These are phyloP conservation scores for Synergus itoensis DNA, from an alignment of 2,888 invertebrate species.

Conservation along the genomic window DNA sequence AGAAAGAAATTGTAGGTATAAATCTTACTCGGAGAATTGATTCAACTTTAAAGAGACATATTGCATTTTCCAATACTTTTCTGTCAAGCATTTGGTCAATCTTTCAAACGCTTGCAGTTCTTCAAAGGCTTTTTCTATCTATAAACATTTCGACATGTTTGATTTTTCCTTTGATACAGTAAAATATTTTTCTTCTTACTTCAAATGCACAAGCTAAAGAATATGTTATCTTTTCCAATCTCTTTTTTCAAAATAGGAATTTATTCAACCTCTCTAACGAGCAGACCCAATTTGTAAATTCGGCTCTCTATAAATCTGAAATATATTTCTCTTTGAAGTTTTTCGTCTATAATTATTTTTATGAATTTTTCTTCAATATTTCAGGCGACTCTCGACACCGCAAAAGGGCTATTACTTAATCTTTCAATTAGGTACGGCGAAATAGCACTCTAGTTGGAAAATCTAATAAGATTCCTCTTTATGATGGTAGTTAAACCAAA, in stretches of 20 bases:
- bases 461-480: constrained; percentile 29
- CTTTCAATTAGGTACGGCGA: constrained; percentile 5
- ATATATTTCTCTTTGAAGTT: background rate
- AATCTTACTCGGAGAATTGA: background rate
- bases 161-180: background rate
- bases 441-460: background rate
- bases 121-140: background rate
- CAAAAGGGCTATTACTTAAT: background rate
- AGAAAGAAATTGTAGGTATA: background rate
- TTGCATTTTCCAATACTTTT: background rate
- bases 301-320: background rate
- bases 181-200: background rate
- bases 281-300: too few relatives aligned
- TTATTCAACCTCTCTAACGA: background rate
- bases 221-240: too few relatives aligned
- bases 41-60: background rate
- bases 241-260: background rate
- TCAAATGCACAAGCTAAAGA: too few relatives aligned
- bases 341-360: background rate
- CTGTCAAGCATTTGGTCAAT: background rate
- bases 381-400: background rate
- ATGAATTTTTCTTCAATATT: background rate
- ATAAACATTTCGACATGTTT: background rate
- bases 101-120: background rate
- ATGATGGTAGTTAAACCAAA: constrained; percentile 27